Conservation (phyloP, 2,113 vertebrate species). For the Jaculus jaculus region DNA sequence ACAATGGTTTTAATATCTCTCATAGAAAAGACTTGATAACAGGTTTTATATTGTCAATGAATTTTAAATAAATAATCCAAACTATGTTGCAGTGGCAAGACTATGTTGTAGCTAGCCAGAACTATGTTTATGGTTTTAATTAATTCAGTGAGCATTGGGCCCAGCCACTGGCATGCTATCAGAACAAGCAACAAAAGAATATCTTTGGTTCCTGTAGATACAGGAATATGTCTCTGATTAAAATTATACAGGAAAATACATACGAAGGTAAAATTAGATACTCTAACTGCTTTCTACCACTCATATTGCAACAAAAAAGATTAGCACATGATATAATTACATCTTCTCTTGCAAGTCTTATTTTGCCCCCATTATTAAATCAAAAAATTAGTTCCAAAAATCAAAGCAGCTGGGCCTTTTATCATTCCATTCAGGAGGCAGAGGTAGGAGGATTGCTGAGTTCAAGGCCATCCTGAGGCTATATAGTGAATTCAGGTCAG, state of each 20-base stretch:
- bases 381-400: background rate
- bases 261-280: conserved; percentile 42
- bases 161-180: conserved; percentile 25
- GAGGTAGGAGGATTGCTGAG: too few species aligned
- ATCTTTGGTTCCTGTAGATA: background rate
- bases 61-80: conserved; percentile 70
- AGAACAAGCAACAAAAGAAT: background rate
- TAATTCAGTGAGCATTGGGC: conserved; percentile 49
- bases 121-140: conserved; percentile 42
- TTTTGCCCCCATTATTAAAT: background rate
- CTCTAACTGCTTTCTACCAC: background rate
- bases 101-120: conserved; percentile 48
- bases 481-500: too few species aligned
- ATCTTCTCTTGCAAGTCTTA: conserved; percentile 52
- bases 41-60: conserved; percentile 32
- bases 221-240: background rate
- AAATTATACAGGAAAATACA: background rate
- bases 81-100: conserved; percentile 33
- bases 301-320: conserved; percentile 50
- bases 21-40: conserved; percentile 54
- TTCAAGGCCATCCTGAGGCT: too few species aligned
- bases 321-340: conserved; percentile 47
- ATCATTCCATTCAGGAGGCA: too few species aligned
- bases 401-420: too few species aligned
- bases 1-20: conserved; percentile 44